These are phyloP conservation scores for Epizoanthus scotinus DNA, from an alignment of 92 coral and sea anemone species.

Conservation along the genomic window DNA sequence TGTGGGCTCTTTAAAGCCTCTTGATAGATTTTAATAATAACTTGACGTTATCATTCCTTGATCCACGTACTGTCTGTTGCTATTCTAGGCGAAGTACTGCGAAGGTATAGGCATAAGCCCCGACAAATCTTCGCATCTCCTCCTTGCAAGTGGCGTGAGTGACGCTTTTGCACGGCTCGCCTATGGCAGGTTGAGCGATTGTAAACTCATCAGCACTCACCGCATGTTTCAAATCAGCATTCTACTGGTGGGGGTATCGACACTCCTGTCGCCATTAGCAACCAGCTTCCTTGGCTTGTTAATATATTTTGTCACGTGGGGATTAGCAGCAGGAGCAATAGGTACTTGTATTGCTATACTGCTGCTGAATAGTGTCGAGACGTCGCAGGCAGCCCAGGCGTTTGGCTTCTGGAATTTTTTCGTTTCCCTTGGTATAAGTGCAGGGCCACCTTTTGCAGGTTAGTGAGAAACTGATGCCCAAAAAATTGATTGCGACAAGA, in stretches of 20 bases:
- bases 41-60: too few species aligned
- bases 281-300: too few species aligned
- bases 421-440: neutral
- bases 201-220: neutral
- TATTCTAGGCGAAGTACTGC: too few species aligned
- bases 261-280: conserved; percentile 1
- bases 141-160: too few species aligned
- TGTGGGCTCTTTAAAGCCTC: neutral
- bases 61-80: neutral
- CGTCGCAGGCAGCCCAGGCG: neutral
- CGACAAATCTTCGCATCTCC: too few species aligned
- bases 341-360: too few species aligned
- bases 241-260: neutral
- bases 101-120: too few species aligned
- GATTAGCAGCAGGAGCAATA: conserved; percentile 4
- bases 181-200: neutral
- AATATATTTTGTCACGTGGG: neutral
- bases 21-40: too few species aligned
- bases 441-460: conserved; percentile 9
- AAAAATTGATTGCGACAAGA: too few species aligned
- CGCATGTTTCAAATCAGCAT: too few species aligned
- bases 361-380: conserved; percentile 7
- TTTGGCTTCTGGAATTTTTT: conserved; percentile 1
- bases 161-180: conserved; percentile 2
- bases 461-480: neutral